phyloP scores from a whole-genome alignment of 2,888 invertebrate species.

The Liopterus haemorrhoidalis region DNA sequence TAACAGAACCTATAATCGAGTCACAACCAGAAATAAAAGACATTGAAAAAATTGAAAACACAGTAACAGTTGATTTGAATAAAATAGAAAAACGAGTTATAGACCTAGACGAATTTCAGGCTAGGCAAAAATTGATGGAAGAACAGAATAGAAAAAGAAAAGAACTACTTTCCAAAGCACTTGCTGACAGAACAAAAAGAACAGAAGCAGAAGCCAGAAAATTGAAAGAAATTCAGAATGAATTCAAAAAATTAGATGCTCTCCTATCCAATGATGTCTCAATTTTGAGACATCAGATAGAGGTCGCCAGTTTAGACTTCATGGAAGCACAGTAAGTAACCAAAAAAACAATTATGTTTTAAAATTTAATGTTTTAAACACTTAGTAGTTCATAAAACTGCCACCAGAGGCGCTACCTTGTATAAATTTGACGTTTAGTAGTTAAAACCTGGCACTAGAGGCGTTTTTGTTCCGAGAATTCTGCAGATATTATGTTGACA shows the following conservation, averaged over 20 bases:
- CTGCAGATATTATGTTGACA: too few relatives aligned
- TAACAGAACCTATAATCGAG: constrained; percentile 20
- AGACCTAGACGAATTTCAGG: constrained; percentile 61
- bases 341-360: not conserved
- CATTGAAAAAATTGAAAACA: constrained; percentile 18
- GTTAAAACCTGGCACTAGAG: too few relatives aligned
- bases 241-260: constrained; percentile 58
- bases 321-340: constrained; percentile 64
- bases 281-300: constrained; percentile 70
- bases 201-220: constrained; percentile 64
- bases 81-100: constrained; percentile 47
- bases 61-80: constrained; percentile 5
- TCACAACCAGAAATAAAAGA: constrained; percentile 14
- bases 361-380: constrained; percentile 17
- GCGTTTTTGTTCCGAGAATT: too few relatives aligned
- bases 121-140: constrained; percentile 67
- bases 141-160: constrained; percentile 74
- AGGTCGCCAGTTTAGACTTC: constrained; percentile 65
- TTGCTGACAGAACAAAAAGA: constrained; percentile 69
- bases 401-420: too few relatives aligned
- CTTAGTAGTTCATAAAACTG: too few relatives aligned
- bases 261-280: constrained; percentile 70
- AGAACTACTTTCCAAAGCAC: constrained; percentile 64
- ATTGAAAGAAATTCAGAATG: constrained; percentile 57
- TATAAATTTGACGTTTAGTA: too few relatives aligned